These are phyloP conservation scores for Trichogramma pretiosum DNA, from an alignment of 1,140 invertebrate species.

Conservation along the genomic window DNA sequence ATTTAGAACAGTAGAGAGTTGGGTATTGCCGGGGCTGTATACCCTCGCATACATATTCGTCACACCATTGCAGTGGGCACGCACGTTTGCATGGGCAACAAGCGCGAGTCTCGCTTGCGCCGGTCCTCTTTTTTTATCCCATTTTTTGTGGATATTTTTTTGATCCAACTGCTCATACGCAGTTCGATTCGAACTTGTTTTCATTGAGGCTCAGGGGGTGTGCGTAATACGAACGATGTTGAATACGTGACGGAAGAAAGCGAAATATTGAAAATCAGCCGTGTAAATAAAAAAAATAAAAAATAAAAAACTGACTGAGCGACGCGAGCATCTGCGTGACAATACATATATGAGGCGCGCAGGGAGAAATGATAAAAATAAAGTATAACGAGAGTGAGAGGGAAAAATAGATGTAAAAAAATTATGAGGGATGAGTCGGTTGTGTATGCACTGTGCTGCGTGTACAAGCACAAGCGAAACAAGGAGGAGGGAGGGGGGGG, in stretches of 20 bases:
- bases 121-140: neutral
- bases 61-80: too few species aligned
- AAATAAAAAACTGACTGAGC: neutral
- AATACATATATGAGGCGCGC: constrained; percentile 16
- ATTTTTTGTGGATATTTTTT: neutral
- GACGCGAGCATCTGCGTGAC: constrained; percentile 17
- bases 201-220: too few species aligned
- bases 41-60: too few species aligned
- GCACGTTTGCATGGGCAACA: too few species aligned
- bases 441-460: too few species aligned
- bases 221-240: too few species aligned
- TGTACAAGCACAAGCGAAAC: neutral
- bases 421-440: neutral
- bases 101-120: too few species aligned
- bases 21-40: too few species aligned
- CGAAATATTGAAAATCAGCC: constrained; percentile 21
- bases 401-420: neutral
- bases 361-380: neutral
- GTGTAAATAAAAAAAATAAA: constrained; percentile 14
- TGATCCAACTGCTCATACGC: too few species aligned
- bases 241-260: constrained; percentile 19
- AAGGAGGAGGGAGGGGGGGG: neutral
- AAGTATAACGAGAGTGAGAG: constrained; percentile 7
- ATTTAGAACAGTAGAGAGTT: constrained; percentile 7
- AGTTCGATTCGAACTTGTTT: constrained; percentile 13